Base-by-base conservation (phyloP, 2,797 vertebrate species). In the Chelon labrosus region DNA sequence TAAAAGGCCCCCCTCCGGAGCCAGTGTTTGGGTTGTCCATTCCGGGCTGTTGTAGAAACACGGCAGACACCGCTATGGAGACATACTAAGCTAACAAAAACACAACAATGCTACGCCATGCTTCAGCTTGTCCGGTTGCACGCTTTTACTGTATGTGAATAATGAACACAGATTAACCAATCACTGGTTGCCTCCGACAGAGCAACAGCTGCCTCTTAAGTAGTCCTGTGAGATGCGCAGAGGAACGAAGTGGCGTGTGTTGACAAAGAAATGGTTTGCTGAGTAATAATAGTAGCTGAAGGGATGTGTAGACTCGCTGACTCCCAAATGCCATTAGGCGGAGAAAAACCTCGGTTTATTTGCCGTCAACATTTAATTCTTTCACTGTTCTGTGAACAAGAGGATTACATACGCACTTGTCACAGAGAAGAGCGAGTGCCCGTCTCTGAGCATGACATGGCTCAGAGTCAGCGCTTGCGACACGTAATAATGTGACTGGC, bases 131-230 rank as follows among this genome's bases (percentile, higher is more conserved):
- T 69, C 58, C 46, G 5, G 37, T 47, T 16, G 31, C 7, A 4
- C 11, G 37, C 11, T 71, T 62, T 60, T 46, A 47, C 35, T 39
- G 35, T n/a, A 13, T 44, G 31, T 41, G 25, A 65, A 50, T 39
- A 16, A 50, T 20, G 25, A 10, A 13, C 41, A 2, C 9, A 37
- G n/a, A 42, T 39, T 11, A 35, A 42, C 38, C 69, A 14, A 41
- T 66, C 50, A 22, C 8, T 16, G 42, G 13, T 6, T 7, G 1
- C 7, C 39, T 35, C 46, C 10, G 27, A 53, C 42, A 20, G 12
- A 56, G 47, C 13, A 35, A 19, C 73, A 62, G 77, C 79, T 69
- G 63, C 4, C 44, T 31, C 31, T 31, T 31, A 31, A 31, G 31
- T 7, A 31, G 31, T 7, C 7, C 31, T 35, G 3, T 13, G 70